These are phyloP conservation scores for Elephas maximus DNA, from an alignment of 2,113 vertebrate genomes.

Conservation along the genomic window DNA sequence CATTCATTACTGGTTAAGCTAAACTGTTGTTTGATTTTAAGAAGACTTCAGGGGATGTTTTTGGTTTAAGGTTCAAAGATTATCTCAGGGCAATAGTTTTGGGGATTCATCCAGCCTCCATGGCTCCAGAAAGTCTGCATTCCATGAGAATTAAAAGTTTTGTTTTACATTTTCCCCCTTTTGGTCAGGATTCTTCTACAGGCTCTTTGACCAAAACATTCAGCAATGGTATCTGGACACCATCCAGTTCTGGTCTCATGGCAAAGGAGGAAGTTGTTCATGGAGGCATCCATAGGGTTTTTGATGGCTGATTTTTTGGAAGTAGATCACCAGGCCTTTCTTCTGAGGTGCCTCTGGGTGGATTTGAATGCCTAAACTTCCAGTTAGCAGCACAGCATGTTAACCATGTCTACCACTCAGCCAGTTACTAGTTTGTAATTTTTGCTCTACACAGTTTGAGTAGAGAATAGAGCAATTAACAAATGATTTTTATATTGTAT, in stretches of 20 bases:
- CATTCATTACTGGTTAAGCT: too few relatives aligned
- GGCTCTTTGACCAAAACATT: too few relatives aligned
- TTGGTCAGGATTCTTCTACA: background rate
- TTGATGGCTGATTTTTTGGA: background rate
- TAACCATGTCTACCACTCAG: too few relatives aligned
- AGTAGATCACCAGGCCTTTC: background rate
- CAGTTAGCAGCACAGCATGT: background rate
- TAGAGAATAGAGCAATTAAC: background rate
- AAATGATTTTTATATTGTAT: background rate
- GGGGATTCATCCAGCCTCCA: background rate
- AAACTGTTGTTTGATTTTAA: background rate
- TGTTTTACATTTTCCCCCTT: background rate
- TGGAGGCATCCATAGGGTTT: background rate
- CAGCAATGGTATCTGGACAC: too few relatives aligned
- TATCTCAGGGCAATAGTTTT: background rate
- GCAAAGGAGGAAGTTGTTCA: background rate
- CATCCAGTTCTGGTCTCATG: background rate
- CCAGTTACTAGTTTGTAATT: background rate
- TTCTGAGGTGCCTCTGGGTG: background rate
- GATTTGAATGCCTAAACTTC: background rate
- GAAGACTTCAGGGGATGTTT: background rate
- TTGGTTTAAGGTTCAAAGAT: background rate
- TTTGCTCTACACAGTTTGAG: background rate
- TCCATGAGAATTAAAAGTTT: background rate
- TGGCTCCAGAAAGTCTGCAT: background rate